phyloP scores from a whole-genome alignment of 2,113 vertebrate genomes.

The Pachyramphus minor region DNA sequence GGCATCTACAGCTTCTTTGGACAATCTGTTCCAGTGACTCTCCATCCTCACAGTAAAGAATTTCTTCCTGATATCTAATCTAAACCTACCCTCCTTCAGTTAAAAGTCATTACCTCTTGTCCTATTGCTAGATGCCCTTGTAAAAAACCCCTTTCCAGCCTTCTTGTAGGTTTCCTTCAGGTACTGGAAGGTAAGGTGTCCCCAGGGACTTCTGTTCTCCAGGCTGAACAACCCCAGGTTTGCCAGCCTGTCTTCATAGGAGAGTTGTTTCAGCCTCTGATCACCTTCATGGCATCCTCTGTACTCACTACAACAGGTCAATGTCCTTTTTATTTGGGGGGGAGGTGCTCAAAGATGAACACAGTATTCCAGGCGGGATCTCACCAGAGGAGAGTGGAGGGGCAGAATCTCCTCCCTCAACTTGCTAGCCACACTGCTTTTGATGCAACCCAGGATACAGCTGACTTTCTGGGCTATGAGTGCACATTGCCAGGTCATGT shows the following conservation, averaged over 20 bases:
- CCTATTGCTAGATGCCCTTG: neutral
- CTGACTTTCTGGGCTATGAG: neutral
- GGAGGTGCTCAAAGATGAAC: rapidly evolving
- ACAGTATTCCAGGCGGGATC: neutral
- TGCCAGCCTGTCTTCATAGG: neutral
- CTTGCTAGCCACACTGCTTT: neutral
- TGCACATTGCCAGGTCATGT: neutral
- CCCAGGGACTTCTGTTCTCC: neutral
- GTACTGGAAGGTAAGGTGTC: neutral
- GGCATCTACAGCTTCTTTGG: neutral
- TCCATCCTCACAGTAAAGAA: neutral
- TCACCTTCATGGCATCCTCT: neutral
- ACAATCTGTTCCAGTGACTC: neutral
- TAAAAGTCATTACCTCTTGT: neutral
- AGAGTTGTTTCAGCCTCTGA: neutral
- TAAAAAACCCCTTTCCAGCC: neutral
- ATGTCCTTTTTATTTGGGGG: neutral
- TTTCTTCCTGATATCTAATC: neutral
- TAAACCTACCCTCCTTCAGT: neutral
- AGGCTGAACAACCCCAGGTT: neutral
- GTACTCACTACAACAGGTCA: neutral
- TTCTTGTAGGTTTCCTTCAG: neutral
- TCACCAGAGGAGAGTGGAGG: neutral
- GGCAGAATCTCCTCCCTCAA: neutral
- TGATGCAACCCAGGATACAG: neutral